These are phyloP conservation scores for Ganaspis sp. DNA, from an alignment of 1,140 invertebrate species.

Conservation along the genomic window DNA sequence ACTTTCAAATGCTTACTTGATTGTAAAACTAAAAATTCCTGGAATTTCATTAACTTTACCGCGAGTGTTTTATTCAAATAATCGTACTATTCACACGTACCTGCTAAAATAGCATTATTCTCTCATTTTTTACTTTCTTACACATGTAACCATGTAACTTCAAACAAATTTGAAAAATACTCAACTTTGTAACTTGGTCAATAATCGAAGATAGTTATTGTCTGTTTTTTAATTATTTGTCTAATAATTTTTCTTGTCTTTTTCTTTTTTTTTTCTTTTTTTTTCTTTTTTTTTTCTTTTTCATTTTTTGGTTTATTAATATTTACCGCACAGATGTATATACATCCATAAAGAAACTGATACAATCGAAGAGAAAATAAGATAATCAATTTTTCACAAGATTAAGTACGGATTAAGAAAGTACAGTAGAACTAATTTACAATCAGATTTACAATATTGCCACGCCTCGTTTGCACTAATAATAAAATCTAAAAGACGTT, in stretches of 20 bases:
- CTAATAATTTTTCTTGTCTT: too few species aligned
- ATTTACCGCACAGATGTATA: too few species aligned
- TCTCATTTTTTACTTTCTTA: not conserved
- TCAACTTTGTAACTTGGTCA: too few species aligned
- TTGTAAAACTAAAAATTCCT: conserved; percentile 9
- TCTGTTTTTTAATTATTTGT: too few species aligned
- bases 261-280: too few species aligned
- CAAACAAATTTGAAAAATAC: too few species aligned
- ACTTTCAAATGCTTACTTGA: conserved; percentile 14
- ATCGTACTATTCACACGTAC: not conserved
- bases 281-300: too few species aligned
- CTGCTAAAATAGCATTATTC: not conserved
- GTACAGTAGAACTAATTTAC: not conserved
- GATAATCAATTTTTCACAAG: not conserved
- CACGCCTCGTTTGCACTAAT: not conserved
- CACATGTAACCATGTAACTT: too few species aligned
- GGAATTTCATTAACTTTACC: conserved; percentile 17
- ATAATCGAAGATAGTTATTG: too few species aligned
- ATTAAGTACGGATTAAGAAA: not conserved
- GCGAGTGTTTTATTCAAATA: conserved; percentile 12
- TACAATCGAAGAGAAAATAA: too few species aligned
- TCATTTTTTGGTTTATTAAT: too few species aligned
- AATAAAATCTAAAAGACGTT: not conserved
- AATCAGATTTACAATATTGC: not conserved
- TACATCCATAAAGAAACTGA: too few species aligned